Percentiles rank a stretch among this genome's conserved stretches.
Evolutionary conservation across 2,113 vertebrate genomes (phyloP).

Genomic region (Oncorhynchus masou): DNA sequence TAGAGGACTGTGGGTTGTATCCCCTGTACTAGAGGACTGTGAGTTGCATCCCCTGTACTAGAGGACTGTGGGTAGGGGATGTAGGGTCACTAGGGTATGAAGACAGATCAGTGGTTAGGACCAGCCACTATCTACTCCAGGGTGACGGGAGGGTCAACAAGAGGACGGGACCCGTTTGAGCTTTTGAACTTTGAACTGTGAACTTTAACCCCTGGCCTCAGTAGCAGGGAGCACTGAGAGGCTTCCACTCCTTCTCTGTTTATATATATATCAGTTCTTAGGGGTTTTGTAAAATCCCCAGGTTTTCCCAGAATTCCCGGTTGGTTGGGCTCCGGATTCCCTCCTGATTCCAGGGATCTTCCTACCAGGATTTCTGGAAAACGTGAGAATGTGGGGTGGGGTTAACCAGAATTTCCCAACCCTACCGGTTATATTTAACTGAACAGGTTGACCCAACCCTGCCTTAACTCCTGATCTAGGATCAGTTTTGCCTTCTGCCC

Average conservation of each 20-base stretch:
- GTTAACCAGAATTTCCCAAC: too few species aligned
- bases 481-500: conserved; percentile 25
- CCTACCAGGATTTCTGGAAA: too few species aligned
- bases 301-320: too few species aligned
- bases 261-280: conserved; percentile 19
- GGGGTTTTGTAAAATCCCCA: too few species aligned
- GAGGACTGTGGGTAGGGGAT: too few species aligned
- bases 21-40: too few species aligned
- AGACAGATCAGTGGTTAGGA: neutral
- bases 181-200: conserved; percentile 60
- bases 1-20: too few species aligned
- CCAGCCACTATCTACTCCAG: neutral
- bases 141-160: conserved; percentile 36
- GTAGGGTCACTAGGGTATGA: too few species aligned
- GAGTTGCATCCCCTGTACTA: too few species aligned
- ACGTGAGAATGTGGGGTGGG: too few species aligned
- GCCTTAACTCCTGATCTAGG: conserved; percentile 31
- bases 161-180: conserved; percentile 48
- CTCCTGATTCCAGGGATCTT: too few species aligned
- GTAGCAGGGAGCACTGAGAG: conserved; percentile 32
- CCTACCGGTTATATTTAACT: conserved; percentile 19
- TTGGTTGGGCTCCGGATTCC: too few species aligned
- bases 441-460: neutral
- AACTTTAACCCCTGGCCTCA: conserved; percentile 50
- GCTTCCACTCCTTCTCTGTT: conserved; percentile 11